Evolutionary conservation across 2,113 vertebrate genomes (phyloP).

Genomic region (Hippocampus zosterae): DNA sequence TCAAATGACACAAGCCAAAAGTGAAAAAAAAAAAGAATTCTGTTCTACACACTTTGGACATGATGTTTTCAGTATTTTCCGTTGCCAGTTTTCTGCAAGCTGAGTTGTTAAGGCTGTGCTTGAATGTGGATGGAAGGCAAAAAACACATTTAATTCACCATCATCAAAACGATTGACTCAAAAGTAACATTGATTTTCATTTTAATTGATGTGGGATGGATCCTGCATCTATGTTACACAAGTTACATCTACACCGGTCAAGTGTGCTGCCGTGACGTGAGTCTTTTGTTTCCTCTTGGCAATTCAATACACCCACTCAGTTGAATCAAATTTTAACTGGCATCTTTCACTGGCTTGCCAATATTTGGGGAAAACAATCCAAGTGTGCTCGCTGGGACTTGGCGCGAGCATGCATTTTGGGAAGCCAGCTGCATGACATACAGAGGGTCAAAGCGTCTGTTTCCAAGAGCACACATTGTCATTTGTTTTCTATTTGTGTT

Average conservation of each 20-base stretch:
- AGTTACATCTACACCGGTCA: slow-evolving; percentile 1
- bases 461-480: slow-evolving; percentile 38
- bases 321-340: slow-evolving; percentile 25
- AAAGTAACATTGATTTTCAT: not conserved
- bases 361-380: slow-evolving; percentile 29
- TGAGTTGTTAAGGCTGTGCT: too few species aligned
- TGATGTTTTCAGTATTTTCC: too few species aligned
- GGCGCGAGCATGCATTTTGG: slow-evolving; percentile 21
- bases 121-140: too few species aligned
- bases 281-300: slow-evolving; percentile 32
- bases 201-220: not conserved
- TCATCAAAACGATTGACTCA: not conserved
- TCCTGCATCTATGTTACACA: not conserved
- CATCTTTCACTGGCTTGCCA: slow-evolving; percentile 32
- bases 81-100: not conserved
- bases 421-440: slow-evolving; percentile 32
- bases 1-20: too few species aligned
- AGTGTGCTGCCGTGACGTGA: not conserved
- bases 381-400: slow-evolving; percentile 24
- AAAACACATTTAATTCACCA: not conserved
- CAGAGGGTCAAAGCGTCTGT: slow-evolving; percentile 25
- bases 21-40: too few species aligned
- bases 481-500: slow-evolving; percentile 39
- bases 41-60: too few species aligned
- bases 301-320: slow-evolving; percentile 19